Conservation (phyloP, 2,113 vertebrate species). For the Haliaeetus leucogaster region DNA sequence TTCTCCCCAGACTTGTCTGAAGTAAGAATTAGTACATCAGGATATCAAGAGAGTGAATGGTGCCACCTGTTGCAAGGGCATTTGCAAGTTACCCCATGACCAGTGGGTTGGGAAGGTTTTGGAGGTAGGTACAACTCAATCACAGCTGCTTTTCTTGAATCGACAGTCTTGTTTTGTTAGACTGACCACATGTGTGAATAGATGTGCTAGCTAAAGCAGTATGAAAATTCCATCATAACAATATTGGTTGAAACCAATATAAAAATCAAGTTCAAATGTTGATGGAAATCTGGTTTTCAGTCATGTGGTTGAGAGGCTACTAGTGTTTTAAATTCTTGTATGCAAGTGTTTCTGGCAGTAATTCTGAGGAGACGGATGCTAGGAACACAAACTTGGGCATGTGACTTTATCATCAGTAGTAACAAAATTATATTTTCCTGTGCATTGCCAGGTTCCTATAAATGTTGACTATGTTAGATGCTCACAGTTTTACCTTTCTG, state of each 20-base stretch:
- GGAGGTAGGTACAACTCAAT: neutral
- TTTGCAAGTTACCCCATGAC: neutral
- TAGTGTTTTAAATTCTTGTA: neutral
- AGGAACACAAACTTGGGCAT: neutral
- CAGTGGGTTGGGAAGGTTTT: neutral
- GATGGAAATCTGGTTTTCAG: neutral
- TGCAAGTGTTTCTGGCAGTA: neutral
- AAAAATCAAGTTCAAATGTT: neutral
- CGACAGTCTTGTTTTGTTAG: rapidly evolving
- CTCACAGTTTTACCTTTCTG: neutral
- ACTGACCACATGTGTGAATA: neutral
- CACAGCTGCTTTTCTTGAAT: neutral
- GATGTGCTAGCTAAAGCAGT: neutral
- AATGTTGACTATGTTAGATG: neutral
- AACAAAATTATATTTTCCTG: neutral
- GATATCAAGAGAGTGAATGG: neutral
- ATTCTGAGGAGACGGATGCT: neutral
- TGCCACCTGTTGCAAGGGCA: neutral
- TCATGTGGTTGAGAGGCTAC: neutral
- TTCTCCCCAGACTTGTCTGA: neutral
- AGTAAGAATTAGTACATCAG: neutral
- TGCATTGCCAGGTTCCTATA: neutral
- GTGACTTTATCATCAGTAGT: neutral
- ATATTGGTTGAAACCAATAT: neutral
- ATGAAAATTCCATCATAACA: neutral